Evolutionary conservation across 2,888 invertebrate genomes (phyloP).

Genomic region (Sussaba pulchella): DNA sequence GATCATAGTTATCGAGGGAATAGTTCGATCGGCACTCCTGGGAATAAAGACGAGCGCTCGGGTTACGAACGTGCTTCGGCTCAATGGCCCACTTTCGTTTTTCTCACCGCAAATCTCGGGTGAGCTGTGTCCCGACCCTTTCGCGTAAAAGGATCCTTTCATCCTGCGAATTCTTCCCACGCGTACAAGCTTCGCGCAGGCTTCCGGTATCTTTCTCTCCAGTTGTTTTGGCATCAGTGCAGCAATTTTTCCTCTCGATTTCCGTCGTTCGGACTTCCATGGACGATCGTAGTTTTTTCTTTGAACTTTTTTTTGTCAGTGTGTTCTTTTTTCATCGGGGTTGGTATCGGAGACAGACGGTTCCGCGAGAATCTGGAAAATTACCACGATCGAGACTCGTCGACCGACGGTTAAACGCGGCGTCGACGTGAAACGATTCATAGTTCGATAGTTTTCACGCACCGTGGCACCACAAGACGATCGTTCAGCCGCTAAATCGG

Average conservation of each 20-base stretch:
- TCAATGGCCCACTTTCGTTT: constrained; percentile 58
- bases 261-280: no score
- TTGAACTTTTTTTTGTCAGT: neutral
- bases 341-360: no score
- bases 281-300: neutral
- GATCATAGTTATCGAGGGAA: neutral
- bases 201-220: constrained; percentile 41
- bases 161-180: constrained; percentile 43
- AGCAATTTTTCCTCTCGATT: constrained; percentile 30
- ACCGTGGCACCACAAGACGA: constrained; percentile 75
- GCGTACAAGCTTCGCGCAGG: constrained; percentile 31
- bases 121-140: constrained; percentile 51
- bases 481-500: neutral
- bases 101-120: constrained; percentile 53
- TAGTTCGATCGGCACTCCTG: neutral
- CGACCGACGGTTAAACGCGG: constrained; percentile 12
- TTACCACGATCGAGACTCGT: constrained; percentile 64
- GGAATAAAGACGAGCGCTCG: neutral
- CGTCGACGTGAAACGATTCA: constrained; percentile 29
- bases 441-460: constrained; percentile 68
- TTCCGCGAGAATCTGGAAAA: constrained; percentile 55
- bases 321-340: neutral
- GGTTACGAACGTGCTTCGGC: constrained; percentile 29
- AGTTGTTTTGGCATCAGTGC: constrained; percentile 42
- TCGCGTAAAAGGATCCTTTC: constrained; percentile 58